A percentile compares a stretch with the other conserved stretches of the same genome.
Evolutionary conservation across 92 coral and sea anemone genomes (phyloP).

Genomic region (Epizoanthus scotinus): DNA sequence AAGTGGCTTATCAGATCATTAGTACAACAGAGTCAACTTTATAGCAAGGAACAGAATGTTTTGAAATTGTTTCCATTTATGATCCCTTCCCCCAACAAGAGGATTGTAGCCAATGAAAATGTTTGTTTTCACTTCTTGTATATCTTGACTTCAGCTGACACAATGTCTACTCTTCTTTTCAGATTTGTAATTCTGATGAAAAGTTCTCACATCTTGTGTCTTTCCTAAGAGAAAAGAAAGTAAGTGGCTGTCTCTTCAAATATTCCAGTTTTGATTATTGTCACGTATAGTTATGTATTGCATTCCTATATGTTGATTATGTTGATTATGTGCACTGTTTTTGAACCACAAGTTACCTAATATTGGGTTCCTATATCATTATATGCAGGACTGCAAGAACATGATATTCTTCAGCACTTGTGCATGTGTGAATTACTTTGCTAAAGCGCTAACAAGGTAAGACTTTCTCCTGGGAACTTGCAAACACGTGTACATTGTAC

Average conservation of each 20-base stretch:
- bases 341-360: not conserved
- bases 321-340: too few relatives aligned
- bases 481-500: too few relatives aligned
- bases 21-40: too few relatives aligned
- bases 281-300: not conserved
- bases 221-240: constrained; percentile 79
- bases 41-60: too few relatives aligned
- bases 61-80: too few relatives aligned
- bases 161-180: constrained; percentile 13
- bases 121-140: not conserved
- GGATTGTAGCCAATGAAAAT: not conserved
- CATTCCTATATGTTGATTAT: too few relatives aligned
- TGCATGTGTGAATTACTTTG: constrained; percentile 91
- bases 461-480: not conserved
- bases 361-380: not conserved
- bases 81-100: too few relatives aligned
- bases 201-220: constrained; percentile 82
- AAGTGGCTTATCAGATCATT: not conserved
- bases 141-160: not conserved
- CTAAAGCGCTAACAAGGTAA: constrained; percentile 78
- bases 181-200: constrained; percentile 82
- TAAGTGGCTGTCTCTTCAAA: constrained; percentile 18
- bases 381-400: constrained; percentile 68
- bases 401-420: constrained; percentile 97
- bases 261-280: not conserved